Evolutionary conservation across 2,113 vertebrate species (phyloP), one percentile per base, ranked within the genome.

Genomic region (Heterocephalus glaber): DNA sequence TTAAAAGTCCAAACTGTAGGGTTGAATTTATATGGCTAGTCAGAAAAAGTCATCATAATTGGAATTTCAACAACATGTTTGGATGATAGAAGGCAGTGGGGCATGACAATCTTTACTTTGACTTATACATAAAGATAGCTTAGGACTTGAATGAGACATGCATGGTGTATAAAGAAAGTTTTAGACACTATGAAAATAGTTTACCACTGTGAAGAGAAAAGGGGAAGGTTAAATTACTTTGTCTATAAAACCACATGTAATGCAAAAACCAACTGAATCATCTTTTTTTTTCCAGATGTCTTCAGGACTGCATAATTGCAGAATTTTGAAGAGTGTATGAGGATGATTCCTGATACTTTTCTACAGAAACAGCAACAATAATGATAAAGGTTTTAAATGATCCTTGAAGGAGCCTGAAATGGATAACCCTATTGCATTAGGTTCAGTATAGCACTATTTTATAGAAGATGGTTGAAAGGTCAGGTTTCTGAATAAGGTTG

Each of bases 41-140:
- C 89, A 96, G 72, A 96, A 89, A 95, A 3, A 96, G 93, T 82
- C 94, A 97, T 95, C 87, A 96, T 96, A 96, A 95, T 86, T 97
- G 96, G 92, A 96, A 97, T 97, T 96, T 97, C 84, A 86, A 61
- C 93, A 96, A 95, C 81, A 95, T 82, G 81, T 97, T 80, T 95
- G 74, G 89, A 93, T 97, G 97, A 96, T 93, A 92, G 96, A 96
- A 95, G 96, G 94, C 96, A 96, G 94, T 96, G 97, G 58, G 88
- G 93, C 94, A 92, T 80, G 90, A 60, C 85, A 92, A 96, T 95
- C 94, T 96, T 94, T 92, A 87, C 84, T 96, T 54, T 92, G 87
- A 97, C 95, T 94, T 96, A 96, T 95, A 96, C 93, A 97, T 94
- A 96, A 97, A 96, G 95, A 96, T 95, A 90, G 81, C 60, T 88